phyloP scores from a whole-genome alignment of 2,888 invertebrate species.

The Pardosa pseudoannulata region DNA sequence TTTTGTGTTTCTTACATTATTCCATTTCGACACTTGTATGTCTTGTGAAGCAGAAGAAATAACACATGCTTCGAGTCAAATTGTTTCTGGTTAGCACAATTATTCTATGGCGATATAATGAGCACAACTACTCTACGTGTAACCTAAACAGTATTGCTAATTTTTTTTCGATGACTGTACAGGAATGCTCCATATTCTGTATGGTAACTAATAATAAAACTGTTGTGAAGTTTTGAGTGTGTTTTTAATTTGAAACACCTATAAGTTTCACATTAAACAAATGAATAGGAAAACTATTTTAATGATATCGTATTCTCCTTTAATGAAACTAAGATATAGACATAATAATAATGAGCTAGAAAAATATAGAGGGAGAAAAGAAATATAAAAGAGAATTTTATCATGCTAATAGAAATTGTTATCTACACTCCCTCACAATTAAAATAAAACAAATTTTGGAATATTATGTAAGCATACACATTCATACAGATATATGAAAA shows the following conservation, averaged over 20 bases:
- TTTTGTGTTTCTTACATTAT: slow-evolving; percentile 67
- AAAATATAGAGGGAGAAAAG: no score
- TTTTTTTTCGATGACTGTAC: slow-evolving; percentile 71
- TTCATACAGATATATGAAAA: no score
- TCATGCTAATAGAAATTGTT: no score
- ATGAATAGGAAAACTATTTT: not conserved
- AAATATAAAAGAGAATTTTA: no score
- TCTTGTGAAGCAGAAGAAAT: slow-evolving; percentile 68
- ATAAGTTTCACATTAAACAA: no score
- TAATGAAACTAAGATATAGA: no score
- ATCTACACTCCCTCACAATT: no score
- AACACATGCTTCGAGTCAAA: slow-evolving; percentile 67
- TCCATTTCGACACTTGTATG: slow-evolving; percentile 69
- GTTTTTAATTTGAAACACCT: not conserved
- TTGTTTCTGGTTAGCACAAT: slow-evolving; percentile 72
- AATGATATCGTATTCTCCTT: no score
- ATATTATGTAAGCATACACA: no score
- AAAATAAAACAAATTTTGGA: no score
- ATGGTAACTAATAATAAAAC: slow-evolving; percentile 72
- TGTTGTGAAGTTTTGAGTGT: slow-evolving; percentile 69
- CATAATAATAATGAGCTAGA: no score
- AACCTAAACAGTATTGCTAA: slow-evolving; percentile 73
- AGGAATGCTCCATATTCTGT: slow-evolving; percentile 70
- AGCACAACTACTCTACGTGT: slow-evolving; percentile 72
- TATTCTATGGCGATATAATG: slow-evolving; percentile 69